These are phyloP conservation scores for Caenorhabditis drosophilae DNA, from an alignment of 2,888 invertebrate species.

Conservation along the genomic window DNA sequence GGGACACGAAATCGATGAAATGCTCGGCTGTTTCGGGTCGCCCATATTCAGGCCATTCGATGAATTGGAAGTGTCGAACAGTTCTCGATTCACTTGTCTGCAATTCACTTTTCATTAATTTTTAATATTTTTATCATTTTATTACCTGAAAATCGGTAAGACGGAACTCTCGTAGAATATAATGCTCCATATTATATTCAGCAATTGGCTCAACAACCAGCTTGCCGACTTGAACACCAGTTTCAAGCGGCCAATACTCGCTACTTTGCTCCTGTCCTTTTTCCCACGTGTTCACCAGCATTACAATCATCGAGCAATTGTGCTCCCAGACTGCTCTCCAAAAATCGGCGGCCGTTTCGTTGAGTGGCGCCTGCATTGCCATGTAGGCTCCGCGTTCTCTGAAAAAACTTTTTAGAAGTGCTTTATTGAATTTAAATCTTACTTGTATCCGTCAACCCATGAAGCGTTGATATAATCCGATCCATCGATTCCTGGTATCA, in stretches of 20 bases:
- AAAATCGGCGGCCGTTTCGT: constrained; percentile 95
- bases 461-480: constrained; percentile 99
- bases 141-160: constrained; percentile 86
- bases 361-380: constrained; percentile 95
- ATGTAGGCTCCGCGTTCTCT: constrained; percentile 84
- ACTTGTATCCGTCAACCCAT: constrained; percentile 82
- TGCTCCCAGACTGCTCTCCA: constrained; percentile 99
- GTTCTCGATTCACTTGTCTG: constrained; percentile 91
- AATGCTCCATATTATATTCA: constrained; percentile 99
- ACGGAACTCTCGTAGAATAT: constrained; percentile 96
- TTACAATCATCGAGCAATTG: constrained; percentile 97
- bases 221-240: constrained; percentile 76
- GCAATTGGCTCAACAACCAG: constrained; percentile 99
- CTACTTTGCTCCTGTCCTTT: constrained; percentile 88
- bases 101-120: constrained; percentile 8
- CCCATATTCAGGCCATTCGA: constrained; percentile 73
- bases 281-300: constrained; percentile 75
- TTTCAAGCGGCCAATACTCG: constrained; percentile 98
- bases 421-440: neutral
- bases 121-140: neutral
- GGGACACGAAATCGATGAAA: constrained; percentile 98
- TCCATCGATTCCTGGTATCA: constrained; percentile 63
- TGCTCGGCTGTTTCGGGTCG: constrained; percentile 97
- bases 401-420: constrained; percentile 4
- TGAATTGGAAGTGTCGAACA: constrained; percentile 85